These are phyloP conservation scores for Adineta ricciae DNA, from an alignment of 2,888 invertebrate genomes.

Conservation along the genomic window DNA sequence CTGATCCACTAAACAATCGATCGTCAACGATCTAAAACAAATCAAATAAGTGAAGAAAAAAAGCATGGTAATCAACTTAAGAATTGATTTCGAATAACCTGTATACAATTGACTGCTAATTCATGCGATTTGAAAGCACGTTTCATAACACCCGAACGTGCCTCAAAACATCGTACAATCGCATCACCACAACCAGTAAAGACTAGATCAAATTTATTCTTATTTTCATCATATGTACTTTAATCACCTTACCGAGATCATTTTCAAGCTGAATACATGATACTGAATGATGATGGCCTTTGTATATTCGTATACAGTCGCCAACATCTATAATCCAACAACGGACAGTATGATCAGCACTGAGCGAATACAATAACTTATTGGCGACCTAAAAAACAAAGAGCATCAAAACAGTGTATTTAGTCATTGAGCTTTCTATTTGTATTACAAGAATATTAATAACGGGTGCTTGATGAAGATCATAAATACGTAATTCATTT, in stretches of 20 bases:
- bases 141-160: constrained; percentile 50
- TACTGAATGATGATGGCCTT: constrained; percentile 52
- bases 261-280: constrained; percentile 50
- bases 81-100: constrained; percentile 40
- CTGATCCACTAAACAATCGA: constrained; percentile 50
- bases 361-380: constrained; percentile 53
- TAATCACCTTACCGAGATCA: constrained; percentile 48
- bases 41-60: background rate
- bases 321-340: constrained; percentile 55
- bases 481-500: constrained; percentile 46
- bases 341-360: constrained; percentile 51
- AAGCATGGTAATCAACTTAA: too few relatives aligned
- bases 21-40: constrained; percentile 46
- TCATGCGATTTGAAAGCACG: constrained; percentile 48
- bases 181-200: constrained; percentile 52
- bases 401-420: background rate
- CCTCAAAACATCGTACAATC: constrained; percentile 47
- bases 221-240: background rate
- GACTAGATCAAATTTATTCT: constrained; percentile 40
- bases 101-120: constrained; percentile 48
- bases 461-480: constrained; percentile 50
- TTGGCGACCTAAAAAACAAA: constrained; percentile 45
- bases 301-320: constrained; percentile 52
- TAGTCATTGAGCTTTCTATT: background rate
- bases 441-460: constrained; percentile 49